Evolutionary conservation across 2,797 vertebrate species (phyloP), one percentile per base, ranked within the genome.

Genomic region (Scolopax bukidnonensis): DNA sequence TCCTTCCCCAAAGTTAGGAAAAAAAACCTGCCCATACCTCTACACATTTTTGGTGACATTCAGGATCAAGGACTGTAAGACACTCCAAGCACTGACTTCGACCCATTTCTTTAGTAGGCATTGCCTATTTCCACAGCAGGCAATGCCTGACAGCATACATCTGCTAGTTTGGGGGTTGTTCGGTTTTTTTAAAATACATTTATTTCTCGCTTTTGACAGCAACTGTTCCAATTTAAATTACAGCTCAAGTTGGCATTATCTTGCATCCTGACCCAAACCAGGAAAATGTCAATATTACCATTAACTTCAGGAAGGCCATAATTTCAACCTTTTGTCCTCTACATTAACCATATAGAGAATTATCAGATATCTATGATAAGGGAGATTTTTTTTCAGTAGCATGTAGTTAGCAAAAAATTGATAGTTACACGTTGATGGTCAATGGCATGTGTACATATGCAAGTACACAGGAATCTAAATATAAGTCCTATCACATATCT

Each of bases 21-120:
- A 24, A 23, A 48, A 27, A 73, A 24, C 33, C 33, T 80, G n/a
- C 20, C 28, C 3, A 0, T 4, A 7, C 0, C 8, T n/a, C 61
- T 17, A 25, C 45, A 13, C 0, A 0, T 5, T 84, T 41, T 32
- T 11, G 4, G 18, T 47, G 60, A 54, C 24, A 27, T 1, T 27
- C 4, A 47, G 57, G 16, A 81, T 21, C 61, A 24, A 28, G 20
- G 36, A 64, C 45, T 53, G 2, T 1, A 51, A 84, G 13, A 24
- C 17, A 54, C 15, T 21, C 10, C 28, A 69, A 89, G 56, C 43
- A 53, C 2, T 32, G 21, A 36, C 38, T 87, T 30, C 47, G 24
- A 69, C 32, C 56, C 53, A 51, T 8, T 60, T 74, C 48, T 33
- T 54, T 8, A 14, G 36, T 57, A 36, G 36, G 36, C 36, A 36